Conservation (phyloP, 2,888 invertebrate species). For the Lottia scabra region DNA sequence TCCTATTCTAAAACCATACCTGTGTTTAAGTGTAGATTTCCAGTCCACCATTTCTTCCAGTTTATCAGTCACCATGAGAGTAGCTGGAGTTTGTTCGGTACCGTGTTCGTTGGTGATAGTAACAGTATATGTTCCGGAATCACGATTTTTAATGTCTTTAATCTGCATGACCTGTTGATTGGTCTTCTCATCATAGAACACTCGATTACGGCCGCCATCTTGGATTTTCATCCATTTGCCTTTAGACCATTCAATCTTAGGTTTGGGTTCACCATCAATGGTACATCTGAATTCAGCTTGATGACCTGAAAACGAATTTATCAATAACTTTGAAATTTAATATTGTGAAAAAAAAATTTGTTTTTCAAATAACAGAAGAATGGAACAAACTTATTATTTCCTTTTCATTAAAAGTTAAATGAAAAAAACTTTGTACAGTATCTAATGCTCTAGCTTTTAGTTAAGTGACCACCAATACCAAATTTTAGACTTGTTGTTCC, state of each 20-base stretch:
- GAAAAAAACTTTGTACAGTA: too few relatives aligned
- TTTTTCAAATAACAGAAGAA: too few relatives aligned
- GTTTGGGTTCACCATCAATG: constrained; percentile 64
- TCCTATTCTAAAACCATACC: constrained; percentile 35
- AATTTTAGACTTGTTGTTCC: too few relatives aligned
- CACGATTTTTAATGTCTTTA: constrained; percentile 59
- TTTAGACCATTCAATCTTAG: constrained; percentile 67
- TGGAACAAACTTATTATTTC: too few relatives aligned
- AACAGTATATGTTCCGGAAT: constrained; percentile 68
- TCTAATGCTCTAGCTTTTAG: too few relatives aligned
- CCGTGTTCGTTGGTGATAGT: constrained; percentile 67
- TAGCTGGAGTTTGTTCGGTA: constrained; percentile 61
- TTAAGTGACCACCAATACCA: too few relatives aligned
- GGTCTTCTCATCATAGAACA: constrained; percentile 59
- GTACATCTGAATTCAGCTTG: constrained; percentile 64
- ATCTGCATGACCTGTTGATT: constrained; percentile 64
- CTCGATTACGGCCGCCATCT: constrained; percentile 53
- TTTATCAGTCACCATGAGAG: constrained; percentile 67
- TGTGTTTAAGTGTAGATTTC: constrained; percentile 64
- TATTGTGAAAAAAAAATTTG: too few relatives aligned
- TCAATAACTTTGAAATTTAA: too few relatives aligned
- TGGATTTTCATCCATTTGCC: constrained; percentile 67
- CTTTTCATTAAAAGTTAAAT: too few relatives aligned
- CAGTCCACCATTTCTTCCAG: constrained; percentile 67
- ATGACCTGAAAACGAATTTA: constrained; percentile 39